Conservation (phyloP, 1,140 invertebrate species). For the Propsilocerus akamusi region DNA sequence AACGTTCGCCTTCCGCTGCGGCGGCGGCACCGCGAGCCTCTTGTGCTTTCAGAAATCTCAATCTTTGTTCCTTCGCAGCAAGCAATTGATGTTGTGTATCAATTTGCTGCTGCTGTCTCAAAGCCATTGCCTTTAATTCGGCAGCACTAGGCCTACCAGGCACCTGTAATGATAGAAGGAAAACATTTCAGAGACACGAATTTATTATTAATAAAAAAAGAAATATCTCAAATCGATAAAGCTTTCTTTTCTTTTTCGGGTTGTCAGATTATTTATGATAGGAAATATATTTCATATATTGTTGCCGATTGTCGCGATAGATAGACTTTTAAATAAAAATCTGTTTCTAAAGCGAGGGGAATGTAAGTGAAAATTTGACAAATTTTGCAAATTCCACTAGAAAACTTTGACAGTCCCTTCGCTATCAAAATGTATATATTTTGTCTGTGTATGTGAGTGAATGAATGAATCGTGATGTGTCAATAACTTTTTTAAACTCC, state of each 20-base stretch:
- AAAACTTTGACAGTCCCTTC: too few species aligned
- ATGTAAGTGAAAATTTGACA: too few species aligned
- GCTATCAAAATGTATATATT: too few species aligned
- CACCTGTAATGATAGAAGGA: conserved; percentile 37
- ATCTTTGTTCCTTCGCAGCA: conserved; percentile 78
- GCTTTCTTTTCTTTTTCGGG: neutral
- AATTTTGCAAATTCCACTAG: conserved; percentile 14
- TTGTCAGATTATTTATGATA: neutral
- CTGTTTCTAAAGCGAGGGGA: neutral
- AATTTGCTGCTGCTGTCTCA: conserved; percentile 89
- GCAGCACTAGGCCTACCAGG: conserved; percentile 70
- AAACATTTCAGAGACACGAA: neutral
- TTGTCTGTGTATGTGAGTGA: too few species aligned
- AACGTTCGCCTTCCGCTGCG: conserved; percentile 70
- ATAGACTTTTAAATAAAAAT: neutral
- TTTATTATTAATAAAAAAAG: neutral
- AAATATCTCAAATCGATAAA: neutral
- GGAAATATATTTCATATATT: neutral
- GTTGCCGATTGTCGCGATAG: too few species aligned
- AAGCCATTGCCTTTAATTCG: conserved; percentile 90
- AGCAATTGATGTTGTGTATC: conserved; percentile 69
- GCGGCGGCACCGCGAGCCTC: conserved; percentile 44
- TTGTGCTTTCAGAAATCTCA: conserved; percentile 86
- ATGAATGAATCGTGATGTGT: too few species aligned
- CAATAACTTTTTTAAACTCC: too few species aligned